phyloP scores from a whole-genome alignment of 2,113 vertebrate species.

The Todiramphus saurophagus region DNA sequence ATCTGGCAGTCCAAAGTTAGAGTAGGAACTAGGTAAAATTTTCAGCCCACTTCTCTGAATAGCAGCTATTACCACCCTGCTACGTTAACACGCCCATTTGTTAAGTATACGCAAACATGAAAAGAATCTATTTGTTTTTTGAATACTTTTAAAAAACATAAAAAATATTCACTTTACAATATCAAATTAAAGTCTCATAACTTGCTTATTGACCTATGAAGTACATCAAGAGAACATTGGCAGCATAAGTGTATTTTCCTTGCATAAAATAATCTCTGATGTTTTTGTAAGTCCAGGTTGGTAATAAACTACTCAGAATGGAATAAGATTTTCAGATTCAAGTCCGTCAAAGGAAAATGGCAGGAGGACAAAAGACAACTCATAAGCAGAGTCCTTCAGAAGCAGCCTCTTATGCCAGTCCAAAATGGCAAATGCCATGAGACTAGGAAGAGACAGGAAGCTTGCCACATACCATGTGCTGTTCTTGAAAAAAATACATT shows the following conservation, averaged over 20 bases:
- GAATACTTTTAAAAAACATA: neutral
- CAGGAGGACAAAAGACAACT: neutral
- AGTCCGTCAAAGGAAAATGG: neutral
- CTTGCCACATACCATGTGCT: neutral
- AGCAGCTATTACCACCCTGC: neutral
- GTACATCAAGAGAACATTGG: neutral
- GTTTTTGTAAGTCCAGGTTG: neutral
- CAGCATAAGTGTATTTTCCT: neutral
- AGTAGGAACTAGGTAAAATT: neutral
- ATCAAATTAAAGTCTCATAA: neutral
- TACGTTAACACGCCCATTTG: neutral
- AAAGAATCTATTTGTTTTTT: neutral
- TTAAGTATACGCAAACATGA: neutral
- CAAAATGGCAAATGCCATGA: neutral
- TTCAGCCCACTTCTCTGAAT: neutral
- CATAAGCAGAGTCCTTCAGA: neutral
- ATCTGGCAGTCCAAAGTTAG: neutral
- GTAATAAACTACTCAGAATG: neutral
- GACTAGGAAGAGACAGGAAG: slow-evolving; percentile 8
- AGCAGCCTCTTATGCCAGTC: neutral
- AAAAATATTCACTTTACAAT: neutral
- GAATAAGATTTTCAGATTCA: neutral
- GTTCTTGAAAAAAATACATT: slow-evolving; percentile 22
- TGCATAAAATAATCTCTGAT: neutral
- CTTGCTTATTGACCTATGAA: neutral